A percentile compares a stretch with the other conserved stretches of the same genome.
Conservation (phyloP, 2,797 vertebrate species). For the Halcyon leucocephala region DNA sequence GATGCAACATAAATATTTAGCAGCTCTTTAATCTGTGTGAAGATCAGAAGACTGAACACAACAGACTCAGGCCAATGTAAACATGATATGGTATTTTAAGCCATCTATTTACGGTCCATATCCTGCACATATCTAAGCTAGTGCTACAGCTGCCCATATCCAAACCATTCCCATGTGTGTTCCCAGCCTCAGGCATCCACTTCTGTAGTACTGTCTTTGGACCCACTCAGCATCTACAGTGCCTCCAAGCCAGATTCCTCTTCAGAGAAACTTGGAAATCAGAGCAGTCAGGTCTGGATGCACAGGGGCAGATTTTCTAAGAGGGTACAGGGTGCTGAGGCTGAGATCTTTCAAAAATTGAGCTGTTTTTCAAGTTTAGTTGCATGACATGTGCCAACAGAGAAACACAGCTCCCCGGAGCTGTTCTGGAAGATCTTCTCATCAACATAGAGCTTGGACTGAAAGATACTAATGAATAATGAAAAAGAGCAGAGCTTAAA, state of each 20-base stretch:
- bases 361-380: background rate
- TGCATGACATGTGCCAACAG: background rate
- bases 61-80: background rate
- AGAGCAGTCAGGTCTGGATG: background rate
- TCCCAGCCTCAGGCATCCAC: background rate
- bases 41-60: background rate
- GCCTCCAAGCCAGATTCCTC: background rate
- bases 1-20: background rate
- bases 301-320: background rate
- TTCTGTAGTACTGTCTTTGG: background rate
- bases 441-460: background rate
- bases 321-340: background rate
- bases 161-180: accelerated
- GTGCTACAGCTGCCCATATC: background rate
- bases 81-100: background rate
- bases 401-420: background rate
- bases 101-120: background rate
- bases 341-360: background rate
- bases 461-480: background rate
- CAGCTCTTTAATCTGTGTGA: background rate
- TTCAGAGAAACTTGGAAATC: background rate
- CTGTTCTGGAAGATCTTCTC: background rate
- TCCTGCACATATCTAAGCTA: background rate
- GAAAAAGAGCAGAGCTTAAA: background rate
- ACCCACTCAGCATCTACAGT: background rate